Base-by-base conservation (phyloP, 2,797 vertebrate genomes). In the Parambassis ranga region DNA sequence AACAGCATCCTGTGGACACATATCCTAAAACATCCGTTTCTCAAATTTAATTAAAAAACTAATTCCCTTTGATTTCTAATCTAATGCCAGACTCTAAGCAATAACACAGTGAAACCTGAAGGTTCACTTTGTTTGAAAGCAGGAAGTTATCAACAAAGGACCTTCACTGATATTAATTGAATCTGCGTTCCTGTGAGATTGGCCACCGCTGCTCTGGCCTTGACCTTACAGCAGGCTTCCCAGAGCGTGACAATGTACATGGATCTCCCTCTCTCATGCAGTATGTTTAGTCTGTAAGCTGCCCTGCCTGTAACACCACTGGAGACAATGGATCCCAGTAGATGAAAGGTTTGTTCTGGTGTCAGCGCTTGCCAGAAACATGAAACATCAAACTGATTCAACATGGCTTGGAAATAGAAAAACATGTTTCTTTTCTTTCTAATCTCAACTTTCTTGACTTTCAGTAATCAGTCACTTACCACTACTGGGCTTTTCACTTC, bases 341-440 rank as follows among this genome's bases (percentile, higher is more conserved):
- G 47, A 61, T 41, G 32, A 84, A 77, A 51, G 72, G 52, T 78
- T 80, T 78, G 38, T 35, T 67, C 50, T 74, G 42, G 57, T 59
- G 58, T 79, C 52, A 75, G 16, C 28, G 1, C 33, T 26, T 77
- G 81, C 69, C 70, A 77, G 50, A 75, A 62, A 72, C 52, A 52
- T 59, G 71, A 81, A 79, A 86, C 55, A 53, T 79, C 71, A 81
- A 81, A 77, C 64, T 76, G 66, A 80, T 69, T 85, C 51, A 81
- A 79, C 57, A 75, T 13, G 42, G 79, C 70, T 62, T 56, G 7
- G 46, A 75, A 83, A 63, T 62, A 63, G 13, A 74, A 79, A 58
- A 74, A 24, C 37, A 23, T 19, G 10, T 42, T 75, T 73, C 23
- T 55, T 71, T 77, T 59, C 26, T 46, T 70, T 81, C 43, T 20